Conservation (phyloP, 2,113 vertebrate species). For the Drymodes brunneopygia region DNA sequence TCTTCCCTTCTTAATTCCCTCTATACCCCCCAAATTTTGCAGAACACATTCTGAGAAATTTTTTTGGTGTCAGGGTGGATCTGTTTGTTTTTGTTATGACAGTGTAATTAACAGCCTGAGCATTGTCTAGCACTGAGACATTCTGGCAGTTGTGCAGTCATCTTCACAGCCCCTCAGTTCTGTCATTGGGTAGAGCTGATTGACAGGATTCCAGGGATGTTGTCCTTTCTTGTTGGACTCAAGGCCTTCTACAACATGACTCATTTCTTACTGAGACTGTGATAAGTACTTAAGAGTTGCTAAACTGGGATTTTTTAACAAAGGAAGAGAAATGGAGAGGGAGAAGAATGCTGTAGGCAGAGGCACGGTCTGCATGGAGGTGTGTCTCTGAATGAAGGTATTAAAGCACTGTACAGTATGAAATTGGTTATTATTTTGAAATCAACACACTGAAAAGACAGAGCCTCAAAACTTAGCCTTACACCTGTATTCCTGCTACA, state of each 20-base stretch:
- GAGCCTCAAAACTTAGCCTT: background rate
- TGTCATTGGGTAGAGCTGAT: background rate
- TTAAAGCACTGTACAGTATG: background rate
- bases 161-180: background rate
- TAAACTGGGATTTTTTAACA: background rate
- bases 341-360: background rate
- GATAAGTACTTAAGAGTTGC: background rate
- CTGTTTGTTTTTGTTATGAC: background rate
- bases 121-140: background rate
- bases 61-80: background rate
- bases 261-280: background rate
- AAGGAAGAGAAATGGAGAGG: background rate
- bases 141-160: background rate
- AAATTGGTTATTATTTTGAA: slow-evolving; percentile 12
- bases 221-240: background rate
- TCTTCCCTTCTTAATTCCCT: background rate
- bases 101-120: background rate
- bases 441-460: slow-evolving; percentile 5
- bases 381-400: background rate
- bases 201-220: background rate
- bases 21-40: background rate
- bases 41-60: background rate
- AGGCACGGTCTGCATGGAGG: background rate
- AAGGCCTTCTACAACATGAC: background rate
- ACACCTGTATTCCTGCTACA: background rate